Percentiles rank a stretch among this genome's conserved stretches.
Evolutionary conservation across 2,797 vertebrate genomes (phyloP).

Genomic region (Poecile montanus): DNA sequence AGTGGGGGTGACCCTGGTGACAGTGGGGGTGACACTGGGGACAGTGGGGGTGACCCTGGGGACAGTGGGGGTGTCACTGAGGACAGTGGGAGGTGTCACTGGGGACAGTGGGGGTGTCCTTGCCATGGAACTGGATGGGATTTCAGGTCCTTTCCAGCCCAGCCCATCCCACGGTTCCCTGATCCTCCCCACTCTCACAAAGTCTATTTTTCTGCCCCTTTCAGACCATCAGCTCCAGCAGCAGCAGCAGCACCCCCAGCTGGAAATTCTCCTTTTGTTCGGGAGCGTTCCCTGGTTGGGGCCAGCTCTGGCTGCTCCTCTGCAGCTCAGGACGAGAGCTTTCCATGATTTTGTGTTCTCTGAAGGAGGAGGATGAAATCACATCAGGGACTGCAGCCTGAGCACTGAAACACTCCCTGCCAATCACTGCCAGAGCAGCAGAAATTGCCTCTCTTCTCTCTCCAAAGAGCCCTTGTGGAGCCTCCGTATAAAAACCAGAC

Average conservation of each 20-base stretch:
- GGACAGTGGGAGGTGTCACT: background rate
- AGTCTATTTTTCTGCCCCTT: background rate
- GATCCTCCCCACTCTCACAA: background rate
- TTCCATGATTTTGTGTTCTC: slow-evolving; percentile 27
- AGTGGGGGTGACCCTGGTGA: background rate
- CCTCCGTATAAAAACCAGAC: background rate
- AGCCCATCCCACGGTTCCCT: background rate
- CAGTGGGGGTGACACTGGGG: background rate
- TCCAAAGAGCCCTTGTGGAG: background rate
- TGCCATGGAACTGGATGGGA: background rate
- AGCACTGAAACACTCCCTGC: background rate
- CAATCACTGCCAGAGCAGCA: background rate
- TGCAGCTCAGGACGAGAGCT: slow-evolving; percentile 8
- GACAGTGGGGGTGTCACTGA: background rate
- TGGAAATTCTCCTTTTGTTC: background rate
- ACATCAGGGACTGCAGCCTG: background rate
- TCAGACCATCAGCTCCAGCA: slow-evolving; percentile 10
- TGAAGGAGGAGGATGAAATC: slow-evolving; percentile 37
- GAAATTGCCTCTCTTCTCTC: background rate
- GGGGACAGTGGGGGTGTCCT: background rate
- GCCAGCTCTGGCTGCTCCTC: background rate
- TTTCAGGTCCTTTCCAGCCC: background rate
- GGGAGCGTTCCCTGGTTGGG: background rate
- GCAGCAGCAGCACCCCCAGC: background rate
- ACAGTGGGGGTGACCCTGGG: too few species aligned